Evolutionary conservation across 2,888 invertebrate species (phyloP).

Genomic region (Hydriomena furcata): DNA sequence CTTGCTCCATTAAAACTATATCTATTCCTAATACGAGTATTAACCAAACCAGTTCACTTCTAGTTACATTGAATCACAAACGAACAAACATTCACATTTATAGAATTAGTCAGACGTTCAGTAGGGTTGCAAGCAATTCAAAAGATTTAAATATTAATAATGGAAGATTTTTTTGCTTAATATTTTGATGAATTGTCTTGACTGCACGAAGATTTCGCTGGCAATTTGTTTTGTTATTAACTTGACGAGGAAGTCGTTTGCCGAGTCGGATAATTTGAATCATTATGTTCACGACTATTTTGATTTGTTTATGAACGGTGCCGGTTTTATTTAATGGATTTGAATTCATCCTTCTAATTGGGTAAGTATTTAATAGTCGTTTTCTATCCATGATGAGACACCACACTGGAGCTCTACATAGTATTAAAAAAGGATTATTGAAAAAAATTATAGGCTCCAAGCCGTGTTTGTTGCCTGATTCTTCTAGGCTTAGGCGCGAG

Average conservation of each 20-base stretch:
- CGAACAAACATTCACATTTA: not conserved
- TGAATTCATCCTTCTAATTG: slow-evolving; percentile 10
- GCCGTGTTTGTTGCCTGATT: too few species aligned
- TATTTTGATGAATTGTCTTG: slow-evolving; percentile 78
- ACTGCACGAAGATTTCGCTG: slow-evolving; percentile 61
- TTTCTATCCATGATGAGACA: too few species aligned
- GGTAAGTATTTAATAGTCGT: too few species aligned
- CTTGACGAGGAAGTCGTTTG: slow-evolving; percentile 75
- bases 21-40: too few species aligned
- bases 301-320: slow-evolving; percentile 24
- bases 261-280: slow-evolving; percentile 59
- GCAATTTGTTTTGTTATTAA: slow-evolving; percentile 80
- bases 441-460: too few species aligned
- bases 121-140: slow-evolving; percentile 58
- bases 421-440: too few species aligned
- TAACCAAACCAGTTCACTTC: too few species aligned
- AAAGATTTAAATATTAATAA: slow-evolving; percentile 79
- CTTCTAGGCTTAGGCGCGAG: too few species aligned
- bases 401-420: too few species aligned
- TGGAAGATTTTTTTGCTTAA: slow-evolving; percentile 64
- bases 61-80: slow-evolving; percentile 16
- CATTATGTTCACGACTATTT: slow-evolving; percentile 38
- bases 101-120: too few species aligned
- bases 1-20: too few species aligned
- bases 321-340: slow-evolving; percentile 12